Percentiles rank a stretch among this genome's conserved stretches.
phyloP scores from a whole-genome alignment of 1,140 invertebrate species.

The Hycleus cichorii region DNA sequence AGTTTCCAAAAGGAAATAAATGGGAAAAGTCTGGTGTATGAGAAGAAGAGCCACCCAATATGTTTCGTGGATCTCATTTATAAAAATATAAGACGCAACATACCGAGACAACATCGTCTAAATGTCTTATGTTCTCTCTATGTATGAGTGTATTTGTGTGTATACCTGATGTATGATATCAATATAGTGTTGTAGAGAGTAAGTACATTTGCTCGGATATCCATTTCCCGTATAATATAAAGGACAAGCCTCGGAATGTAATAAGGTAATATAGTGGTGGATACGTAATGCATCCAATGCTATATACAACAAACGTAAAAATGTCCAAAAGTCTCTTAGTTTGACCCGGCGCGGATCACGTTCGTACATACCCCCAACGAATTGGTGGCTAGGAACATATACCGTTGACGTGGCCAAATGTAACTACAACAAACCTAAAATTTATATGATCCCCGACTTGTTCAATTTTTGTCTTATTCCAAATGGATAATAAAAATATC shows the following conservation, averaged over 20 bases:
- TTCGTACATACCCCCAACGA: constrained; percentile 13
- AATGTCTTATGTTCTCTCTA: too few relatives aligned
- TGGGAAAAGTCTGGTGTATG: not conserved
- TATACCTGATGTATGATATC: constrained; percentile 17
- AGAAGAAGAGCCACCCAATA: not conserved
- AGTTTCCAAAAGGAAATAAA: constrained; percentile 19
- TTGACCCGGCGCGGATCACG: constrained; percentile 24
- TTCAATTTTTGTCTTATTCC: not conserved
- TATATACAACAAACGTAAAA: constrained; percentile 21
- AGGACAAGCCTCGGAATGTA: constrained; percentile 18
- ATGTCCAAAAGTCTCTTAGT: constrained; percentile 26
- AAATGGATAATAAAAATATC: constrained; percentile 19
- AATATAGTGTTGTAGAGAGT: constrained; percentile 9
- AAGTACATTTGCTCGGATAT: constrained; percentile 17
- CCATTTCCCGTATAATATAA: constrained; percentile 13
- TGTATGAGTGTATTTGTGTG: not conserved
- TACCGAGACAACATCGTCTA: not conserved
- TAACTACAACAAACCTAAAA: constrained; percentile 15
- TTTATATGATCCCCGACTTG: constrained; percentile 22
- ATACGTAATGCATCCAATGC: constrained; percentile 25
- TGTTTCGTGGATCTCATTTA: constrained; percentile 16
- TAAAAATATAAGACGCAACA: not conserved
- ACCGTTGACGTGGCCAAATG: constrained; percentile 23
- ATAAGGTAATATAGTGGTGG: constrained; percentile 19
- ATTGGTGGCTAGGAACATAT: constrained; percentile 22